Evolutionary conservation across 2,113 vertebrate genomes (phyloP), one percentile per base, ranked within the genome.

Genomic region (Neofelis nebulosa): DNA sequence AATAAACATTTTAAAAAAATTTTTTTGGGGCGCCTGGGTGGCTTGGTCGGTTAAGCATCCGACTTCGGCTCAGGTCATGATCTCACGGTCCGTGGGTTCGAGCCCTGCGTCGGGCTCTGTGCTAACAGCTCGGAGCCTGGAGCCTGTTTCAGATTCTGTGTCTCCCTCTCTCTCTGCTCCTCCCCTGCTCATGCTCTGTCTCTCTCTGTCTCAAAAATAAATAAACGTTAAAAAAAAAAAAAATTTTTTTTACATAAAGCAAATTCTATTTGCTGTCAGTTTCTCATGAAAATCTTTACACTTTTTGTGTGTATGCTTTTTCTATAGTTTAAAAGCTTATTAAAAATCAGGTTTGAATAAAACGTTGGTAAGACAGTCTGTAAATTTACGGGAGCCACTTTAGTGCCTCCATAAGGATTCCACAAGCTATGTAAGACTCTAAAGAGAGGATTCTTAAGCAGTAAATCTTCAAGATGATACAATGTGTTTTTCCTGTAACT

Each of bases 191-290:
- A n/a, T n/a, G n/a, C 41, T 45, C 41, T 45, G 41, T 45, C 41
- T 45, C 41, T 45, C 41, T 45, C 41, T 45, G 41, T 45, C 41
- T 45, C 45, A 45, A 45, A 45, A 45, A 45, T 45, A 45, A 45
- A 45, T 1, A 45, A 45, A 45, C 45, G 9, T 45, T 45, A 9
- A 45, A 45, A 45, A 45, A 9, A 9, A 45, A 45, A 45, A 45
- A 9, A 45, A 9, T 5, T 45, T 45, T 45, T 45, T 45, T 45
- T 45, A 74, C 68, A 88, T 15, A 68, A 88, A 57, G 25, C 48
- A 92, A 83, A 69, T 78, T 84, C 71, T 92, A 79, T 50, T 74
- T 91, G 88, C 18, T 69, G 71, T 95, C 61, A 69, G 23, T 66
- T 33, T 29, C 13, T 41, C 9, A n/a, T 85, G 69, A 83, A 91